Evolutionary conservation across 1,140 invertebrate species (phyloP).

Genomic region (Zaprionus ornatus): DNA sequence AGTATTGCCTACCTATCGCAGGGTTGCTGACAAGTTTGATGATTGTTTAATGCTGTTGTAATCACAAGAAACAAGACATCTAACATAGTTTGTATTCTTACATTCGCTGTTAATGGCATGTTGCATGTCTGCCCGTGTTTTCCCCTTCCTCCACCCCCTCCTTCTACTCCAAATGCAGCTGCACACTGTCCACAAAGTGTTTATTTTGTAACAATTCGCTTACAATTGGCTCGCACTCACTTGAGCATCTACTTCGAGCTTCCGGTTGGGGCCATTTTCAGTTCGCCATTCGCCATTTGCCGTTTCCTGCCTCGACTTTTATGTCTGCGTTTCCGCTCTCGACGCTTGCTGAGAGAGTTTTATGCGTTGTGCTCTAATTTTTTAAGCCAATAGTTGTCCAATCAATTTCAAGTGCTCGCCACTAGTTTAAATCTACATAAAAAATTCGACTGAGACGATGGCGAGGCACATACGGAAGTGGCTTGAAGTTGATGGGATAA

Average conservation of each 20-base stretch:
- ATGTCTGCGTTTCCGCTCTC: conserved; percentile 60
- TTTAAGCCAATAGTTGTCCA: conserved; percentile 75
- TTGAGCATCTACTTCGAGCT: background rate
- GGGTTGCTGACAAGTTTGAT: too few species aligned
- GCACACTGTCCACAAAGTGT: conserved; percentile 56
- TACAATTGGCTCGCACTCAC: conserved; percentile 33
- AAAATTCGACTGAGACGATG: conserved; percentile 33
- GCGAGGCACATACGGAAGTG: conserved; percentile 20
- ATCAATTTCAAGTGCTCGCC: conserved; percentile 73
- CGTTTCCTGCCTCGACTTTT: conserved; percentile 69
- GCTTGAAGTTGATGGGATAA: background rate
- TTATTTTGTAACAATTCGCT: conserved; percentile 65
- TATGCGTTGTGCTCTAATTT: conserved; percentile 76
- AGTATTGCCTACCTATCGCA: too few species aligned
- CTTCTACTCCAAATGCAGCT: background rate
- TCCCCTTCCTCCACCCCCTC: background rate
- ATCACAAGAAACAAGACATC: background rate
- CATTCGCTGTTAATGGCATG: background rate
- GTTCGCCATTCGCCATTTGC: conserved; percentile 42
- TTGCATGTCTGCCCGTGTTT: background rate
- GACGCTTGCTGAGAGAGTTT: conserved; percentile 45
- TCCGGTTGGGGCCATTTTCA: conserved; percentile 17
- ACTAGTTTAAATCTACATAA: conserved; percentile 78
- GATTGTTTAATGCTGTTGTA: background rate
- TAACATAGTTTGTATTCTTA: background rate